These are phyloP conservation scores for Myotis yumanensis DNA, from an alignment of 2,113 vertebrate genomes.

Conservation along the genomic window DNA sequence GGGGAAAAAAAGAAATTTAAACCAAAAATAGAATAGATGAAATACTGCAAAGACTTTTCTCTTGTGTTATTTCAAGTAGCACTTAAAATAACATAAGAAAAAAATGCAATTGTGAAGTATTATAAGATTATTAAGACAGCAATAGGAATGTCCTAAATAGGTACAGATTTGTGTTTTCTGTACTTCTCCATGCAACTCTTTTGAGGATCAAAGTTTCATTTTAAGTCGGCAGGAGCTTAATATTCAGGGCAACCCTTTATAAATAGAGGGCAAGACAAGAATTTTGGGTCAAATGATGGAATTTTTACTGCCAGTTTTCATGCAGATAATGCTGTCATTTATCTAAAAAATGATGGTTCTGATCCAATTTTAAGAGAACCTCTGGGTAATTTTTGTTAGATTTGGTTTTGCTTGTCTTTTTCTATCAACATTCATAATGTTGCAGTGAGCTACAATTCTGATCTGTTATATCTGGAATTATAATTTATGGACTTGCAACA, in stretches of 20 bases:
- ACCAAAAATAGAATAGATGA: conserved; percentile 65
- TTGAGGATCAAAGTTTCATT: conserved; percentile 74
- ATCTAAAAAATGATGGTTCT: conserved; percentile 16
- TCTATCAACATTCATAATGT: neutral
- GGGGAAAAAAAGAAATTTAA: conserved; percentile 54
- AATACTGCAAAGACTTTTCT: conserved; percentile 58
- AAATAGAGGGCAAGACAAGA: conserved; percentile 55
- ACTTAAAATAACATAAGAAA: conserved; percentile 74
- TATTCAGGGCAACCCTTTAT: conserved; percentile 53
- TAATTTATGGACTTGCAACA: neutral
- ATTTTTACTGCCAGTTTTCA: conserved; percentile 51
- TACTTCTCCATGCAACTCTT: conserved; percentile 40
- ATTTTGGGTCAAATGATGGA: conserved; percentile 65
- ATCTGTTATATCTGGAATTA: neutral
- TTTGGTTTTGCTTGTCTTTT: neutral
- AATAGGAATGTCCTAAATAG: conserved; percentile 63
- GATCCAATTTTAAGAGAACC: neutral
- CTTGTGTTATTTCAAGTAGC: conserved; percentile 67
- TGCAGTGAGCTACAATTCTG: neutral
- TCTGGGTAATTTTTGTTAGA: neutral
- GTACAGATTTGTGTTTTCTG: conserved; percentile 62
- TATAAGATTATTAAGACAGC: conserved; percentile 61
- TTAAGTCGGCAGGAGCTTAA: conserved; percentile 59
- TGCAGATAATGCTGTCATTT: conserved; percentile 19
- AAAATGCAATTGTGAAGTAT: conserved; percentile 54